Conservation (phyloP, 2,113 vertebrate genomes). For the Myanophis thanlyinensis region DNA sequence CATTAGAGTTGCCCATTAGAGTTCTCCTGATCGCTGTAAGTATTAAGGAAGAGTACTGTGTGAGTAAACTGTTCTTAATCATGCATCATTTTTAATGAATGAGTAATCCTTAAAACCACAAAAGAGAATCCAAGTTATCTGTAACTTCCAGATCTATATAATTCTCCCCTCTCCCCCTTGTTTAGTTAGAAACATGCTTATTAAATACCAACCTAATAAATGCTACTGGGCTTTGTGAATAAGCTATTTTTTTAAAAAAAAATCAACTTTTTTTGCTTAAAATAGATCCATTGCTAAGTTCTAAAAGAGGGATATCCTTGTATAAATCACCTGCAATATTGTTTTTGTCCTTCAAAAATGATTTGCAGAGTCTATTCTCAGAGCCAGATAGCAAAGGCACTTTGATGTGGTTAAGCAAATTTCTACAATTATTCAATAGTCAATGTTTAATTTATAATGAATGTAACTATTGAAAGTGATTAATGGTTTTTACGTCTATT, state of each 20-base stretch:
- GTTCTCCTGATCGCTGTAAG: no score
- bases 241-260: slow-evolving; percentile 62
- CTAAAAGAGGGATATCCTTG: slow-evolving; percentile 63
- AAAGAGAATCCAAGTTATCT: not conserved
- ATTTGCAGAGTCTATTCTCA: slow-evolving; percentile 64
- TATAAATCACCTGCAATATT: slow-evolving; percentile 75
- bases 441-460: slow-evolving; percentile 51
- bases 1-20: not conserved
- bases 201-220: slow-evolving; percentile 44
- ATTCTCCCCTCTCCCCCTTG: slow-evolving; percentile 3
- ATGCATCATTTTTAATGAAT: not conserved
- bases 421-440: slow-evolving; percentile 64
- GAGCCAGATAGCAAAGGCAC: slow-evolving; percentile 44
- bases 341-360: slow-evolving; percentile 75
- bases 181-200: slow-evolving; percentile 42
- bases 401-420: slow-evolving; percentile 74
- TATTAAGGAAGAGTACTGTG: not conserved
- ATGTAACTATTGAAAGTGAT: not conserved
- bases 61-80: not conserved
- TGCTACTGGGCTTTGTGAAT: slow-evolving; percentile 62
- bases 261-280: slow-evolving; percentile 79
- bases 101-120: not conserved
- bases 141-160: slow-evolving; percentile 32
- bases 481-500: not conserved
- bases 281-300: slow-evolving; percentile 82